Conservation (phyloP, 2,888 invertebrate species). For the Thysanoteuthis rhombus region DNA sequence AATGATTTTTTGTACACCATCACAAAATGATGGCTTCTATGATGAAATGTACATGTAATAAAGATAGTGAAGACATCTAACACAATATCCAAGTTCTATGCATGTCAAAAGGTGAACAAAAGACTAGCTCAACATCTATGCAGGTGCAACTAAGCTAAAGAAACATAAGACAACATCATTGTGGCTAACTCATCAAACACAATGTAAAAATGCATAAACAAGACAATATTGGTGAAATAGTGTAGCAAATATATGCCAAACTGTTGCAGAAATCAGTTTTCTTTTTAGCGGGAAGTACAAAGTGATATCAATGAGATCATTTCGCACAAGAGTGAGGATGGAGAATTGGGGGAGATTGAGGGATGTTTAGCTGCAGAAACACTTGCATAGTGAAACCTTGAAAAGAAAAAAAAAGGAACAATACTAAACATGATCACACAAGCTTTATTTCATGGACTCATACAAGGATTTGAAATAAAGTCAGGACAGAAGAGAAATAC, state of each 20-base stretch:
- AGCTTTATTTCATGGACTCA: slow-evolving; percentile 31
- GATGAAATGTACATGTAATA: neutral
- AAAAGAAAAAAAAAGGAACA: slow-evolving; percentile 28
- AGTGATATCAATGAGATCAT: neutral
- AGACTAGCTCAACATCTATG: neutral
- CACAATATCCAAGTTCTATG: neutral
- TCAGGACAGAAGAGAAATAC: slow-evolving; percentile 17
- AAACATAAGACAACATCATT: neutral
- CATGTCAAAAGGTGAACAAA: neutral
- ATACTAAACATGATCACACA: slow-evolving; percentile 31
- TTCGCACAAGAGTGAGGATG: neutral
- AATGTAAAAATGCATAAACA: neutral
- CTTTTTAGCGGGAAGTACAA: neutral
- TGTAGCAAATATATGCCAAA: neutral
- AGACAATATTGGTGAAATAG: neutral
- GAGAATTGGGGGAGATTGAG: neutral
- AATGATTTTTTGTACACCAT: neutral
- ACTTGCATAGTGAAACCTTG: slow-evolving; percentile 26
- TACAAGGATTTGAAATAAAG: slow-evolving; percentile 30
- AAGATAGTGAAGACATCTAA: neutral
- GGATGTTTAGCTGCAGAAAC: slow-evolving; percentile 15
- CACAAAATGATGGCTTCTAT: neutral
- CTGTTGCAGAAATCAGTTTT: neutral
- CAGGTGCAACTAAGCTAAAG: neutral
- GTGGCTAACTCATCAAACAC: neutral